A percentile compares a stretch with the other conserved stretches of the same genome.
Evolutionary conservation across 2,113 vertebrate genomes (phyloP).

Genomic region (cat (Felis catus)): F.catus_Fca126_mat1.0 CM031421.1:48139501-48140000

Average conservation of each 20-base stretch:
- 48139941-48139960: not conserved
- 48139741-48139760: not conserved
- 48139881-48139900: not conserved
- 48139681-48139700: not conserved
- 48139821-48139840: not conserved
- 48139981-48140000: not conserved
- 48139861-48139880: not conserved
- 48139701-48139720: not conserved
- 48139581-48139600: not conserved
- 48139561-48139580: not conserved
- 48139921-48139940: not conserved
- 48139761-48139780: not conserved
- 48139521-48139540: slow-evolving; percentile 22
- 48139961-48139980: not conserved
- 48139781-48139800: not conserved
- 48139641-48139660: not conserved
- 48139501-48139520: not conserved
- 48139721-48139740: not conserved
- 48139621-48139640: not conserved
- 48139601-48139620: not conserved
- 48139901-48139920: not conserved
- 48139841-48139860: not conserved
- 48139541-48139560: not conserved
- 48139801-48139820: not conserved
- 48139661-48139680: not conserved